phyloP scores from a whole-genome alignment of 2,888 invertebrate species.

The Nephrotoma flavescens region DNA sequence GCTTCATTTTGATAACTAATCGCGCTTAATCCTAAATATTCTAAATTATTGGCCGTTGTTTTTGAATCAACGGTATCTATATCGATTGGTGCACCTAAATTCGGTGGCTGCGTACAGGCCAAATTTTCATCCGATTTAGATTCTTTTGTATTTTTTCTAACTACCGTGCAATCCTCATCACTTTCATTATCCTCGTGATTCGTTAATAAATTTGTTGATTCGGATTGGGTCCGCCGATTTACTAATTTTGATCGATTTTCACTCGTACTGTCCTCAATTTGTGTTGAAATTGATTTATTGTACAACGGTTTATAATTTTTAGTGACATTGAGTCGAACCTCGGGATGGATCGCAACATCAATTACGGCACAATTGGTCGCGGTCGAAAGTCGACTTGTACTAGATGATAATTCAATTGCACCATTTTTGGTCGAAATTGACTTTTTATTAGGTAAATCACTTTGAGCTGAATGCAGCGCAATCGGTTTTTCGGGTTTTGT shows the following conservation, averaged over 20 bases:
- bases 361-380: slow-evolving; percentile 21
- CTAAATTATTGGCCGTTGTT: slow-evolving; percentile 4
- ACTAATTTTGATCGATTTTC: not conserved
- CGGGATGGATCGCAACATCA: slow-evolving; percentile 24
- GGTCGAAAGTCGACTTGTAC: slow-evolving; percentile 21
- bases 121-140: not conserved
- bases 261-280: not conserved
- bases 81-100: not conserved
- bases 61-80: not conserved
- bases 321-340: slow-evolving; percentile 22
- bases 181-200: not conserved
- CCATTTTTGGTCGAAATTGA: slow-evolving; percentile 19
- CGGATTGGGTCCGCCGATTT: not conserved
- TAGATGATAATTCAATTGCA: slow-evolving; percentile 17
- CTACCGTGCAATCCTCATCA: not conserved
- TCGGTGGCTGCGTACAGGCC: not conserved
- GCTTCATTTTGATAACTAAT: slow-evolving; percentile 3
- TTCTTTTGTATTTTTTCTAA: not conserved
- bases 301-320: not conserved
- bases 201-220: not conserved
- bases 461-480: not conserved
- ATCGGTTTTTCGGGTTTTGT: slow-evolving; percentile 23
- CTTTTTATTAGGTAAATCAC: slow-evolving; percentile 6
- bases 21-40: not conserved
- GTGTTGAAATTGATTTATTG: not conserved